A percentile compares a stretch with the other conserved stretches of the same genome.
Evolutionary conservation across 2,113 vertebrate species (phyloP).

Genomic region (Psammodynastes pulverulentus): DNA sequence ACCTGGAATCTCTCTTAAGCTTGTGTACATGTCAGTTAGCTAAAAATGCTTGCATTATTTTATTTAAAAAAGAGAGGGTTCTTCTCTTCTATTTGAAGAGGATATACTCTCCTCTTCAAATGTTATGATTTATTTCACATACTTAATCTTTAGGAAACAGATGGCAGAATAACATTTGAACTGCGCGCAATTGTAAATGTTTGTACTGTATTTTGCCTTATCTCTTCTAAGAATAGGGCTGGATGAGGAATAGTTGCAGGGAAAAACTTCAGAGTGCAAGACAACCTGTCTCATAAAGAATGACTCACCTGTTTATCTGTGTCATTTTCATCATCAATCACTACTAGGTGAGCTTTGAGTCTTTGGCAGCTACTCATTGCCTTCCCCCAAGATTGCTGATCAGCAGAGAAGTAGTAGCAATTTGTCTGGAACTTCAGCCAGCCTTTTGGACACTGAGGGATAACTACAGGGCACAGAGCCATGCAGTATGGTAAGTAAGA

Average conservation of each 20-base stretch:
- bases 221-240: not conserved
- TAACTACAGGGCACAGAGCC: not conserved
- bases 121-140: not conserved
- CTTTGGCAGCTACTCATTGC: constrained; percentile 18
- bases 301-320: constrained; percentile 39
- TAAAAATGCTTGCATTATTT: not conserved
- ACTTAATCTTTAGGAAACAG: not conserved
- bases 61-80: not conserved
- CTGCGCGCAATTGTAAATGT: not conserved
- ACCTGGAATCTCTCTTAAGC: not conserved
- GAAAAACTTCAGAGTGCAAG: not conserved
- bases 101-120: not conserved
- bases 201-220: not conserved
- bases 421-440: constrained; percentile 51
- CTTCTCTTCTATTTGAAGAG: no score
- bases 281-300: not conserved
- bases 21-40: not conserved
- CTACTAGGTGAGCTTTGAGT: constrained; percentile 33
- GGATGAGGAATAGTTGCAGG: not conserved
- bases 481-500: not conserved
- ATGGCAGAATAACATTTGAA: not conserved
- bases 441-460: constrained; percentile 28
- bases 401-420: constrained; percentile 55
- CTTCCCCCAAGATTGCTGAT: constrained; percentile 25
- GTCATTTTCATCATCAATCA: constrained; percentile 39